Conservation (phyloP, 2,888 invertebrate species). For the Lasioglossum zephyrum region DNA sequence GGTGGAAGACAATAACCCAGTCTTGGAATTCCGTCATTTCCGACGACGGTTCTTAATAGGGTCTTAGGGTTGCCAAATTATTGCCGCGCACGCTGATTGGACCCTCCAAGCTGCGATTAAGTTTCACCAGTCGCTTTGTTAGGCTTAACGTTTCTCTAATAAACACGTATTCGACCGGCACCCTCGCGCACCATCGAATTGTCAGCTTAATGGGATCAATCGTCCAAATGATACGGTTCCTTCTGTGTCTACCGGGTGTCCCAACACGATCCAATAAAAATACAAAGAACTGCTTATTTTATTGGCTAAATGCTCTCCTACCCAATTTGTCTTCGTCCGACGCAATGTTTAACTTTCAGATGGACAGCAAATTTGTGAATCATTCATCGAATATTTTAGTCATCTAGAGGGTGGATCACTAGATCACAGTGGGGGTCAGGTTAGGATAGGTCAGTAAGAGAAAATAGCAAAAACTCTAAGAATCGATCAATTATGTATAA, state of each 20-base stretch:
- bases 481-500: too few species aligned
- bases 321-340: neutral
- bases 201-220: slow-evolving; percentile 5
- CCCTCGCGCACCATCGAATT: neutral
- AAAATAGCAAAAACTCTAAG: too few species aligned
- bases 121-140: slow-evolving; percentile 45
- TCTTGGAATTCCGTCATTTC: slow-evolving; percentile 41
- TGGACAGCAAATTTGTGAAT: neutral
- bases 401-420: too few species aligned
- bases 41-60: slow-evolving; percentile 60
- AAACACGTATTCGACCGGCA: slow-evolving; percentile 17
- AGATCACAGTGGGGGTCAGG: too few species aligned
- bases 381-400: too few species aligned
- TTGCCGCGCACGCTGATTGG: slow-evolving; percentile 45
- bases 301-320: neutral
- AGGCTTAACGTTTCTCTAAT: slow-evolving; percentile 22
- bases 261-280: neutral
- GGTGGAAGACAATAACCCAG: slow-evolving; percentile 59
- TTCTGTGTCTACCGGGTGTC: neutral
- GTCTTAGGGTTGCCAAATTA: slow-evolving; percentile 59
- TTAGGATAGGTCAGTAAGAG: too few species aligned
- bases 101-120: slow-evolving; percentile 56
- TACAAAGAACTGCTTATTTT: neutral
- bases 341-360: neutral
- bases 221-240: neutral